Evolutionary conservation across 2,113 vertebrate genomes (phyloP), one percentile per base, ranked within the genome.

Genomic region (Anguilla rostrata): DNA sequence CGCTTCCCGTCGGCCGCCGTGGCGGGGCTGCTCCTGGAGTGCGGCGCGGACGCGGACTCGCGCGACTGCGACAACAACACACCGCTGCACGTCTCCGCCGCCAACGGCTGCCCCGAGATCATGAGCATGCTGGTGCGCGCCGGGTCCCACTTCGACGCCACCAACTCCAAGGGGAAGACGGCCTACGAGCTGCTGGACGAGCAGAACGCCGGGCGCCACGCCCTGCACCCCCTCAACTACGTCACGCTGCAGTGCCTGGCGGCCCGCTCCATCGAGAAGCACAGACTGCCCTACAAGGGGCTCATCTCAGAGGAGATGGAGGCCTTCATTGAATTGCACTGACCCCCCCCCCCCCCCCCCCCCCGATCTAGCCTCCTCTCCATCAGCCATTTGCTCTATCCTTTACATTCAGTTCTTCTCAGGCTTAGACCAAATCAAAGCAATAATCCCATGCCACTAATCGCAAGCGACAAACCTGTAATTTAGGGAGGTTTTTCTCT

Each of bases 221-320:
- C 92, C 87, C 90, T 96, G 90, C 95, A 96, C 90, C 96, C 96
- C 34, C 96, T 96, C 92, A 96, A 95, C 75, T 93, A 96, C 39
- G 89, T 96, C 85, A 96, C 95, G 86, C 95, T 97, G 89, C 96
- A 96, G 95, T 96, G 96, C 94, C 95, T 97, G 91, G 96, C 96
- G 0, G 96, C 96, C 86, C 95, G 95, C 0, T 94, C 95, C 82
- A 93, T 97, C 86, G 95, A 95, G 90, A 95, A 92, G 88, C 95
- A 96, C 94, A 96, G 96, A 94, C 89, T 97, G 49, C 95, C 95
- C 79, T 96, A 96, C 89, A 96, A 96, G 90, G 96, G 96, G 2
- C 94, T 95, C 86, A 96, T 97, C 93, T 95, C 96, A 0, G 95
- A 96, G 87, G 95, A 96, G 88, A 93, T 97, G 88, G 96, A 96